Percentiles rank a stretch among this genome's conserved stretches.
These are phyloP conservation scores for Oryzias melastigma DNA, from an alignment of 2,113 vertebrate species.

Conservation along the genomic window DNA sequence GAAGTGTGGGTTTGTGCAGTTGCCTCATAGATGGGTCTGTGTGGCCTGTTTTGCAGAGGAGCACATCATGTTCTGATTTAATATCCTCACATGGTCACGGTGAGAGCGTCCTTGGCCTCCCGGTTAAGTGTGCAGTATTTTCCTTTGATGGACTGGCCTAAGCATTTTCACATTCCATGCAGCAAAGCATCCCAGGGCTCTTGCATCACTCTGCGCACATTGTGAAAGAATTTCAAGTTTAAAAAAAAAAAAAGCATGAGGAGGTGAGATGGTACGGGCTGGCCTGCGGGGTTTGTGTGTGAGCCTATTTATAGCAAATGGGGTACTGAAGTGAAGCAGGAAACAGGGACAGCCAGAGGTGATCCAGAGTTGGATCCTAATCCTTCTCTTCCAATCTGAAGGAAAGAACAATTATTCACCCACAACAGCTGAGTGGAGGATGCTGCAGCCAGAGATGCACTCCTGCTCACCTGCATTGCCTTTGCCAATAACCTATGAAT, in stretches of 20 bases:
- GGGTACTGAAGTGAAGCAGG: conserved; percentile 43
- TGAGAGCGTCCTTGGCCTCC: conserved; percentile 53
- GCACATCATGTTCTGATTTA: conserved; percentile 41
- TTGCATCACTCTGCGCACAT: conserved; percentile 2
- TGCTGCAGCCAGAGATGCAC: neutral
- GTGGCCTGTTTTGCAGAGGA: neutral
- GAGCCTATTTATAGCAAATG: conserved; percentile 53
- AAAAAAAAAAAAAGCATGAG: conserved; percentile 26
- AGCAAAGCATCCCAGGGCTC: conserved; percentile 20
- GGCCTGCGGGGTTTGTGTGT: conserved; percentile 14
- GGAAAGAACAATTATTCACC: conserved; percentile 15
- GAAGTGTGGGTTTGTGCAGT: neutral
- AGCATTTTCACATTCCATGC: conserved; percentile 49
- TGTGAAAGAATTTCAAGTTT: conserved; percentile 20
- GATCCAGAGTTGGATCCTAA: conserved; percentile 41
- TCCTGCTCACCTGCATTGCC: no score
- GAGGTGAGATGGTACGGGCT: conserved; percentile 10
- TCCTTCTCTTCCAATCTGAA: conserved; percentile 32
- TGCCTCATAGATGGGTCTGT: conserved; percentile 5
- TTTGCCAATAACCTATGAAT: conserved; percentile 10
- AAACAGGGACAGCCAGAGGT: conserved; percentile 47
- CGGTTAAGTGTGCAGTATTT: conserved; percentile 49
- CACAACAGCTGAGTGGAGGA: conserved; percentile 1
- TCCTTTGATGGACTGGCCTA: conserved; percentile 34
- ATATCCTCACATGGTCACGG: conserved; percentile 34